A percentile compares a stretch with the other conserved stretches of the same genome.
phyloP scores from a whole-genome alignment of 2,888 invertebrate species.

The Chorisops tibialis region DNA sequence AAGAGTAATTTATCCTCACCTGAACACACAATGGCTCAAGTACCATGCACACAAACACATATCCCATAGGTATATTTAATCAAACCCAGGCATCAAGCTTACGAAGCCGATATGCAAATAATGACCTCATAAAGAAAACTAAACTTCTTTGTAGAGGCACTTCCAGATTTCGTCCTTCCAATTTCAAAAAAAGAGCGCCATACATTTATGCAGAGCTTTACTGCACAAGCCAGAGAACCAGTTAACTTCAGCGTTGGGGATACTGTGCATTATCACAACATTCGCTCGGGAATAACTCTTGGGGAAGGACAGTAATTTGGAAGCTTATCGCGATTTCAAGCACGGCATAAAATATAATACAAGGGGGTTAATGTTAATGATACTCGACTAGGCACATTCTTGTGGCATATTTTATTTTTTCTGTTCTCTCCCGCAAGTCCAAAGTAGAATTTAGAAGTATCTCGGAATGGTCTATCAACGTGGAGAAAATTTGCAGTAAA shows the following conservation, averaged over 20 bases:
- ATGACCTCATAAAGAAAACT: conserved; percentile 27
- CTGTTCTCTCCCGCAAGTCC: no score
- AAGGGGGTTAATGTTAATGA: conserved; percentile 16
- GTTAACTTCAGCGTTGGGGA: background rate
- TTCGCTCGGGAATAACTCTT: background rate
- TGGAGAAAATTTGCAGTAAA: no score
- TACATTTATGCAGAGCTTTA: background rate
- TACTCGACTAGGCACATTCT: conserved; percentile 20
- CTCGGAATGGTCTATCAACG: no score
- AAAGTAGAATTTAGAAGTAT: no score
- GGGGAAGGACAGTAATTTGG: conserved; percentile 12
- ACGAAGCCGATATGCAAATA: conserved; percentile 30
- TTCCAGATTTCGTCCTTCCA: background rate
- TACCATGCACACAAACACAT: conserved; percentile 2
- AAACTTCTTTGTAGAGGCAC: conserved; percentile 9
- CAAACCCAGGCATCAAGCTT: background rate
- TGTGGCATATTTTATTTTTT: no score
- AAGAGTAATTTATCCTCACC: no score
- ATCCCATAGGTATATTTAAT: conserved; percentile 6
- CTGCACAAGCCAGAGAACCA: background rate
- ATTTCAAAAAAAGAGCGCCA: background rate
- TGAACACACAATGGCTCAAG: background rate
- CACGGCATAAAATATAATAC: conserved; percentile 9
- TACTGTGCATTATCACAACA: conserved; percentile 13
- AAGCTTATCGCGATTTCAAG: conserved; percentile 16